Percentiles rank a stretch among this genome's conserved stretches.
Conservation (phyloP, 2,888 invertebrate species). For the Lypha dubia region DNA sequence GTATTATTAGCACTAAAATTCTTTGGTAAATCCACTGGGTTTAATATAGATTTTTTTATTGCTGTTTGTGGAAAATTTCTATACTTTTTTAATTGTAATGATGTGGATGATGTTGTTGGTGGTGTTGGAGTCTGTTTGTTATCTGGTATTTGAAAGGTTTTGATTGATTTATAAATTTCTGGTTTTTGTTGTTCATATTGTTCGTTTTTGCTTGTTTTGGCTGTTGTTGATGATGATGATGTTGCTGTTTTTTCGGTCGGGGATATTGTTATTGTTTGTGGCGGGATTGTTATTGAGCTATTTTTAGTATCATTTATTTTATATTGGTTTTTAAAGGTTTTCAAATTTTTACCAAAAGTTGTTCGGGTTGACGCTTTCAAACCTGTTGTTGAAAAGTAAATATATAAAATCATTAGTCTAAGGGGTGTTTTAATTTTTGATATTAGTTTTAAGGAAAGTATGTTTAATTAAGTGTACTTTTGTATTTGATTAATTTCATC, state of each 20-base stretch:
- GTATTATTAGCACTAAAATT: constrained; percentile 81
- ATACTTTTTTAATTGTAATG: constrained; percentile 35
- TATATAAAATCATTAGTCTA: constrained; percentile 44
- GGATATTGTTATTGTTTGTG: constrained; percentile 54
- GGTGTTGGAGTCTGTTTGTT: constrained; percentile 47
- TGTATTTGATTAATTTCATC: background rate
- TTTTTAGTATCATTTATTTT: constrained; percentile 71
- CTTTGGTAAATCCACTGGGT: constrained; percentile 84
- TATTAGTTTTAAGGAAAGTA: background rate
- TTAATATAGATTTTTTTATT: constrained; percentile 81
- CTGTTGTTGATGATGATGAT: constrained; percentile 68
- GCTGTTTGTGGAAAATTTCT: constrained; percentile 55
- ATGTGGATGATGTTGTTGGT: constrained; percentile 29
- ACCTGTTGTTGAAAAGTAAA: constrained; percentile 76
- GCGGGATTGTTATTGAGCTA: constrained; percentile 56
- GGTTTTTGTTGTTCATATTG: constrained; percentile 60
- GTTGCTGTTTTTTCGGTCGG: constrained; percentile 65
- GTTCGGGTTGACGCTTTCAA: constrained; percentile 76
- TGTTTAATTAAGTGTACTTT: background rate
- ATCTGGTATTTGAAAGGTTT: constrained; percentile 62
- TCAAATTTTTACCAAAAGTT: constrained; percentile 81
- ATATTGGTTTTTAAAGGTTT: constrained; percentile 74
- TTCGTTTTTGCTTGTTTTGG: constrained; percentile 65
- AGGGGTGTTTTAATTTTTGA: constrained; percentile 6
- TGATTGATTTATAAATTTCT: constrained; percentile 59